Conservation (phyloP, 2,797 vertebrate species). For the Acestrorhynchus altus region DNA sequence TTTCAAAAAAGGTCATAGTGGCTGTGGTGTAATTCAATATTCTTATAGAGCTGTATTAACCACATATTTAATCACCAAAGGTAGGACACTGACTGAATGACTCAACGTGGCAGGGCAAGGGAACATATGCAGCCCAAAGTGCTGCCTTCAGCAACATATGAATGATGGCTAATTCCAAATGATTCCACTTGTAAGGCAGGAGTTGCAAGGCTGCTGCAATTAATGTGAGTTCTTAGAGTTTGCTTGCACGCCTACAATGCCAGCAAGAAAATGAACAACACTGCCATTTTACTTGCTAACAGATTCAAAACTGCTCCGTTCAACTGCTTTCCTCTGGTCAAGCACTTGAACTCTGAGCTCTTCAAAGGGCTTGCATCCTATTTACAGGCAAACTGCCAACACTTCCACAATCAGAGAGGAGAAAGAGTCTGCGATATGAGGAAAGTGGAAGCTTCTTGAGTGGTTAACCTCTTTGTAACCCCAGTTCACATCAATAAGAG, state of each 20-base stretch:
- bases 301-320: not conserved
- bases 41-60: conserved; percentile 79
- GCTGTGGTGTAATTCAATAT: conserved; percentile 81
- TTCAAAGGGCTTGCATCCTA: not conserved
- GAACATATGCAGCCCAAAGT: conserved; percentile 46
- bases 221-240: not conserved
- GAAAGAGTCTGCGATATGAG: not conserved
- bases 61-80: conserved; percentile 80
- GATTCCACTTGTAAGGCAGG: conserved; percentile 6
- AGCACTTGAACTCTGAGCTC: not conserved
- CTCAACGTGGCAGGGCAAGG: conserved; percentile 59
- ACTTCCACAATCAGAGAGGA: not conserved
- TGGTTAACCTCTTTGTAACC: not conserved
- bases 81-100: conserved; percentile 67
- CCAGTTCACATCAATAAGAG: not conserved
- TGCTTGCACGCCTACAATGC: not conserved
- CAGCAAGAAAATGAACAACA: conserved; percentile 29
- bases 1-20: conserved; percentile 82
- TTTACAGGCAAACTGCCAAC: conserved; percentile 5
- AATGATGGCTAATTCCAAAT: conserved; percentile 35
- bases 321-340: not conserved
- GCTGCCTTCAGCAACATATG: conserved; percentile 43
- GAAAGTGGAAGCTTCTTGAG: not conserved
- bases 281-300: not conserved
- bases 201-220: not conserved